Evolutionary conservation across 2,797 vertebrate genomes (phyloP), one percentile per base, ranked within the genome.

Genomic region (Nyctalus aviator): DNA sequence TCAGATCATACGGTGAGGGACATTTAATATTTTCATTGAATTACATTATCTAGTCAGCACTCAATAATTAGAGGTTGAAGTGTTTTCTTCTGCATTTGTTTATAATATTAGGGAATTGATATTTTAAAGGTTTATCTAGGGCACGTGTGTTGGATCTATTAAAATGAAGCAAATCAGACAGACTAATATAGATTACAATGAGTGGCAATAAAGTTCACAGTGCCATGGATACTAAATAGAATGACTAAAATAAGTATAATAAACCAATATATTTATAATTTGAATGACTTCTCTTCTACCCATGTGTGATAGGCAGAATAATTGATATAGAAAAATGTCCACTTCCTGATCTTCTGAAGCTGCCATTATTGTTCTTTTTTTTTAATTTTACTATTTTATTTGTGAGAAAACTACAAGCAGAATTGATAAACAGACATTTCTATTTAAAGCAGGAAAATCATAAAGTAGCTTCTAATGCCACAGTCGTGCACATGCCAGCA

Each of bases 401-500:
- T 99, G 99, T 99, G 99, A 99, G 99, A 98, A 99, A 99, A 99
- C 99, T 99, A 99, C 99, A 99, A 99, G 99, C 99, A 99, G 99
- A 27, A 99, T 99, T 99, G 99, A 99, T 99, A 99, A 99, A 99
- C 99, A 99, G 99, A 99, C 99, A 99, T 99, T 99, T 99, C 99
- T 99, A 99, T 99, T 62, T 99, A 99, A 99, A 99, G 99, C 99
- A 98, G 98, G 98, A 98, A 98, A 99, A 99, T 98, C 96, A 99
- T 99, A 99, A 98, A 98, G 98, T 99, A 99, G 99, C 99, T 99
- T 99, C 99, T 99, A 99, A 48, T 99, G 99, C 99, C 99, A 98
- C 98, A 99, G 99, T 99, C 99, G 99, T 99, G 99, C 99, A 99
- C 99, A 99, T 99, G 99, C 99, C 99, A 99, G 99, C 98, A 99